Conservation (phyloP, 2,888 invertebrate species). For the Pachliopta kotzebuea region DNA sequence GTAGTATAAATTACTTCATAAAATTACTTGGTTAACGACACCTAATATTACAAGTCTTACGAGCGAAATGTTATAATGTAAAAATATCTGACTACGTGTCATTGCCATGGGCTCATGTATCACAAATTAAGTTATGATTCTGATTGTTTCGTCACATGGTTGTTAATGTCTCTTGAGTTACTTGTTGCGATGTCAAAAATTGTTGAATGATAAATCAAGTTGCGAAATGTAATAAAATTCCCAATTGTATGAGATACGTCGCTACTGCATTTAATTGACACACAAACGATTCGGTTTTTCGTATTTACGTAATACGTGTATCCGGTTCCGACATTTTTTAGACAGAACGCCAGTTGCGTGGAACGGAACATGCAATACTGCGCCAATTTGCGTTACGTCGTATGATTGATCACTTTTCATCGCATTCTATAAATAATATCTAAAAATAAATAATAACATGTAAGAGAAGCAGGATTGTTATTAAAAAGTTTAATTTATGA, state of each 20-base stretch:
- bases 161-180: not conserved
- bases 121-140: too few species aligned
- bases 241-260: constrained; percentile 12
- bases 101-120: too few species aligned
- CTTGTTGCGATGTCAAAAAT: constrained; percentile 3
- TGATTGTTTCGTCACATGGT: too few species aligned
- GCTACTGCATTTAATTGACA: constrained; percentile 28
- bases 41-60: too few species aligned
- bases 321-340: constrained; percentile 33
- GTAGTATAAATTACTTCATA: too few species aligned
- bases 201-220: constrained; percentile 14
- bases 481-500: too few species aligned
- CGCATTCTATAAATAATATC: not conserved
- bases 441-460: not conserved
- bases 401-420: not conserved
- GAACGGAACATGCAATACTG: constrained; percentile 23
- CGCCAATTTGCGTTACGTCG: constrained; percentile 11
- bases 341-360: constrained; percentile 13
- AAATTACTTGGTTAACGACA: too few species aligned
- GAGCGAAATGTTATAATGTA: too few species aligned
- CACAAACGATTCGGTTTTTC: constrained; percentile 23
- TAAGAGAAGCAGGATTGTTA: too few species aligned
- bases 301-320: constrained; percentile 29
- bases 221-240: constrained; percentile 17
- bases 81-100: too few species aligned